Evolutionary conservation across 2,797 vertebrate genomes (phyloP).

Genomic region (Sebastiscus tertius): DNA sequence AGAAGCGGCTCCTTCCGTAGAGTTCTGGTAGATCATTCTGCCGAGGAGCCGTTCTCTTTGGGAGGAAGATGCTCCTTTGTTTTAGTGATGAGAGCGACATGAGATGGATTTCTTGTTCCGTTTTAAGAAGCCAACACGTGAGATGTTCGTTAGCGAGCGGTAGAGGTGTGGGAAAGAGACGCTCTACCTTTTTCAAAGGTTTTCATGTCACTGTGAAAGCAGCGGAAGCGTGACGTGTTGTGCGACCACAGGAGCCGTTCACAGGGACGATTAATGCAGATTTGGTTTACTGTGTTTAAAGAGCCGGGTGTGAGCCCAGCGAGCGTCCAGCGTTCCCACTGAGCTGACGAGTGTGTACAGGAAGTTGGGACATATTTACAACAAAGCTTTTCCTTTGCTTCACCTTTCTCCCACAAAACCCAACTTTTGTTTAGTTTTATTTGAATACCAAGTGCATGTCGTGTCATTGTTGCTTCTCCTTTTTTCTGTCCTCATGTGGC

Average conservation of each 20-base stretch:
- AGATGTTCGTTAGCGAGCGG: not conserved
- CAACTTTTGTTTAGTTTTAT: not conserved
- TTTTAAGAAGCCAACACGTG: not conserved
- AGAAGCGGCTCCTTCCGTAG: not conserved
- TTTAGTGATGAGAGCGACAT: not conserved
- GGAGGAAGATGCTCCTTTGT: not conserved
- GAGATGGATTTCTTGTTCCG: not conserved
- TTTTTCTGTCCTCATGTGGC: conserved; percentile 15
- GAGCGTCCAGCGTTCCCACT: conserved; percentile 22
- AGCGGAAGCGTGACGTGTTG: not conserved
- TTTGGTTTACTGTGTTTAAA: not conserved
- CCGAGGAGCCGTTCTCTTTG: not conserved
- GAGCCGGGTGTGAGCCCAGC: conserved; percentile 1
- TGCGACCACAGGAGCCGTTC: not conserved
- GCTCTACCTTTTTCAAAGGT: not conserved
- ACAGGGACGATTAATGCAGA: not conserved
- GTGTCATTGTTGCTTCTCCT: not conserved
- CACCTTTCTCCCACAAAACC: not conserved
- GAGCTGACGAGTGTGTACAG: conserved; percentile 41
- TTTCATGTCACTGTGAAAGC: not conserved
- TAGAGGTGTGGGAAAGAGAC: not conserved
- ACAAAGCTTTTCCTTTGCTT: conserved; percentile 24
- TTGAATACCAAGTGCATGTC: conserved; percentile 29
- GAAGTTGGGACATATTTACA: conserved; percentile 9
- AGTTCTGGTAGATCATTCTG: not conserved